Conservation (phyloP, 2,113 vertebrate genomes). For the Ovis canadensis region DNA sequence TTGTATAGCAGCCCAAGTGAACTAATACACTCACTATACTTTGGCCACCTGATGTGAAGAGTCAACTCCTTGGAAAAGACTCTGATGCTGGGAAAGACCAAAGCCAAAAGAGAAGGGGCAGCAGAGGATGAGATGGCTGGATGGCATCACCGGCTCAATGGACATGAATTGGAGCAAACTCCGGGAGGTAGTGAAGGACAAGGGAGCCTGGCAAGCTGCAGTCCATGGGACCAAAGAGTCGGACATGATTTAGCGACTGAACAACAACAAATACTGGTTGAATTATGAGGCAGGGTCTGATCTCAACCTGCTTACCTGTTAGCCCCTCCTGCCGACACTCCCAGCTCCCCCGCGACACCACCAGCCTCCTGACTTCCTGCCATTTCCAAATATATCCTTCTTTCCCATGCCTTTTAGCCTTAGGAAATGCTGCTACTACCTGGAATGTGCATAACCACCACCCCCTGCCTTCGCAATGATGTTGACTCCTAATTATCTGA, state of each 20-base stretch:
- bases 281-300: background rate
- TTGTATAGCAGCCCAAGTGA: no score
- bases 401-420: background rate
- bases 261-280: background rate
- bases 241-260: background rate
- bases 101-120: background rate
- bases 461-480: background rate
- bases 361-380: background rate
- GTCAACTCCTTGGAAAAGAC: background rate
- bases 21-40: background rate
- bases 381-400: background rate
- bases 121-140: background rate
- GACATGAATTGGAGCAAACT: background rate
- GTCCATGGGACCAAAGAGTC: background rate
- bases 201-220: background rate
- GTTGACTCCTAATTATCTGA: no score
- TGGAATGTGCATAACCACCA: background rate
- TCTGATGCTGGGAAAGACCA: background rate
- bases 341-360: accelerated
- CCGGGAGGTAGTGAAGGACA: accelerated
- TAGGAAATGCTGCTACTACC: background rate
- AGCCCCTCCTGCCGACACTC: background rate
- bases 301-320: background rate
- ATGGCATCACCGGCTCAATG: background rate
- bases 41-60: background rate